Evolutionary conservation across 2,888 invertebrate species (phyloP).

Genomic region (Acholoe squamosa): DNA sequence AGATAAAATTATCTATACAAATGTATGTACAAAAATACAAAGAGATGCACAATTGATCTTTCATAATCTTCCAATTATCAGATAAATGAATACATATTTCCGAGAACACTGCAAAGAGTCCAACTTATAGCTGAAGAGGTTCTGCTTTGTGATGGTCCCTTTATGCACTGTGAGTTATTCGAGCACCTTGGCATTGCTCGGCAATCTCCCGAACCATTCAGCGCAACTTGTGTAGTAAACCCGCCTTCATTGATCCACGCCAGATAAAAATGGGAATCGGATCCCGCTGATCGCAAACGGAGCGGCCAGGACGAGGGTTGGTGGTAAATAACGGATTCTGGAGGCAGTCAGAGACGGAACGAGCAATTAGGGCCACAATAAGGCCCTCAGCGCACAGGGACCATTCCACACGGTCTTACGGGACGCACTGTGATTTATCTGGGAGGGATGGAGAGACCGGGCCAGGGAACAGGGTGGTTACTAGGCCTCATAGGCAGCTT

Average conservation of each 20-base stretch:
- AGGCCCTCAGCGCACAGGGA: background rate
- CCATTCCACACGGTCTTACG: background rate
- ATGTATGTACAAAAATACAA: too few relatives aligned
- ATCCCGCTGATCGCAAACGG: background rate
- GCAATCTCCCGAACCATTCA: background rate
- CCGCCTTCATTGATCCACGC: background rate
- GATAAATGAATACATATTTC: too few relatives aligned
- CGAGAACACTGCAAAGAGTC: too few relatives aligned
- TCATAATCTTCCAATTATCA: too few relatives aligned
- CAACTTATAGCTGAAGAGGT: too few relatives aligned
- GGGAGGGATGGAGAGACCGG: background rate
- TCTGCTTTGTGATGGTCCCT: too few relatives aligned
- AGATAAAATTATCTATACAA: too few relatives aligned
- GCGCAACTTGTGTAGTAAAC: too few relatives aligned
- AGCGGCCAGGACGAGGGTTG: background rate
- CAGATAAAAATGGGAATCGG: slow-evolving; percentile 11
- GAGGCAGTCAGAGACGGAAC: slow-evolving; percentile 18
- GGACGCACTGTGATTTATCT: background rate
- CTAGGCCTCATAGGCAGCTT: too few relatives aligned
- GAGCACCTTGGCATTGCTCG: background rate
- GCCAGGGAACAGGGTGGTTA: background rate
- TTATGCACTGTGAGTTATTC: too few relatives aligned
- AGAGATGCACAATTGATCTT: too few relatives aligned
- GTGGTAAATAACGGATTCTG: slow-evolving; percentile 36
- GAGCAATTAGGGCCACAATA: slow-evolving; percentile 32